Conservation (phyloP, 2,797 vertebrate genomes). For the Sciaenops ocellatus region DNA sequence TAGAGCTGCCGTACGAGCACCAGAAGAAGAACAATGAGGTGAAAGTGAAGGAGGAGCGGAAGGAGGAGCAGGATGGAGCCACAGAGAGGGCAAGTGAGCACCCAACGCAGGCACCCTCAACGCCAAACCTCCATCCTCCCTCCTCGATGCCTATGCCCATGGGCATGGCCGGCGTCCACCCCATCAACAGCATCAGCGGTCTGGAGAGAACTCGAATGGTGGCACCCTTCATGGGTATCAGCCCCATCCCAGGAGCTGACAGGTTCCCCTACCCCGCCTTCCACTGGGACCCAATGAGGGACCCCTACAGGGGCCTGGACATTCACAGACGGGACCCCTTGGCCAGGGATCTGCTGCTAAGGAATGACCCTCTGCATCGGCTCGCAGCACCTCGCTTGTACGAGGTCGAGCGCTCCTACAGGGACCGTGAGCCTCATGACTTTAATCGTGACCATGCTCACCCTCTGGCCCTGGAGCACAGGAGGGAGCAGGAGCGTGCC, state of each 20-base stretch:
- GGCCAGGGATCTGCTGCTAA: conserved; percentile 92
- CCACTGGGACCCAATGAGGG: conserved; percentile 98
- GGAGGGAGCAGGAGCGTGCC: conserved; percentile 92
- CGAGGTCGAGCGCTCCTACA: conserved; percentile 93
- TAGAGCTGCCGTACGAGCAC: conserved; percentile 86
- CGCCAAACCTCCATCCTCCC: conserved; percentile 85
- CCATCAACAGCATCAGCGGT: conserved; percentile 92
- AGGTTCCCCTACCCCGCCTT: conserved; percentile 96
- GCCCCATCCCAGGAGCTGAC: conserved; percentile 94
- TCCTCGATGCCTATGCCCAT: conserved; percentile 91
- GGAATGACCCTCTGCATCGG: conserved; percentile 94
- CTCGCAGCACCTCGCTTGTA: conserved; percentile 91
- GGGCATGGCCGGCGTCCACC: conserved; percentile 92
- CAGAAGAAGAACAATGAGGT: conserved; percentile 93
- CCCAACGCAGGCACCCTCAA: conserved; percentile 67
- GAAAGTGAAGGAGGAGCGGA: conserved; percentile 97
- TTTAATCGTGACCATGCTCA: conserved; percentile 92
- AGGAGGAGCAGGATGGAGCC: conserved; percentile 92
- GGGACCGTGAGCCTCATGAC: conserved; percentile 96
- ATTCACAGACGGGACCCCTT: conserved; percentile 95
- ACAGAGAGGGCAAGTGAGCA: conserved; percentile 84
- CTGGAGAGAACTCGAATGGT: conserved; percentile 98
- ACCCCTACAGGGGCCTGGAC: conserved; percentile 95
- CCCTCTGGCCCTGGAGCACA: conserved; percentile 90
- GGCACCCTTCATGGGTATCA: conserved; percentile 97